phyloP scores from a whole-genome alignment of 2,113 vertebrate genomes.

The Haplochromis burtoni region DNA sequence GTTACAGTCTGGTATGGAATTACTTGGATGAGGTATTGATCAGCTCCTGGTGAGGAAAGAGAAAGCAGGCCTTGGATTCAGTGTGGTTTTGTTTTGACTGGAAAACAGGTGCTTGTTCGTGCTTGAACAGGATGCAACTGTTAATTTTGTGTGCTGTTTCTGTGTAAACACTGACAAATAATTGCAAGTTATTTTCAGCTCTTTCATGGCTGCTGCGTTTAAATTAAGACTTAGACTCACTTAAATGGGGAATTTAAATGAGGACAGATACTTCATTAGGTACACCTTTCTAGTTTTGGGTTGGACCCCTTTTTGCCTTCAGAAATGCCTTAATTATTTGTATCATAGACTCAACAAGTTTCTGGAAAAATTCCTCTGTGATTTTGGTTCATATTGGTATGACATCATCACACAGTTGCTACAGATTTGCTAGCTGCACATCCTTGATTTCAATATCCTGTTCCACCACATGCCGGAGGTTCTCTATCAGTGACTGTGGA shows the following conservation, averaged over 20 bases:
- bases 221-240: neutral
- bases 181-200: neutral
- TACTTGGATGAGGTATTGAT: neutral
- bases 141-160: neutral
- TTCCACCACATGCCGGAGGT: fast-evolving
- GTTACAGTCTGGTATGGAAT: neutral
- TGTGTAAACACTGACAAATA: neutral
- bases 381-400: neutral
- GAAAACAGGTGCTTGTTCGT: neutral
- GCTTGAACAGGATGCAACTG: neutral
- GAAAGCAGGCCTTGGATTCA: fast-evolving
- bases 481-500: neutral
- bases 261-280: neutral
- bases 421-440: neutral
- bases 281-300: neutral
- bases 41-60: neutral
- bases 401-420: neutral
- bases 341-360: neutral
- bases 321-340: neutral
- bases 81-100: neutral
- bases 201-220: neutral
- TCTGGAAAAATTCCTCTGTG: neutral
- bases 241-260: neutral
- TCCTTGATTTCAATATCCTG: fast-evolving
- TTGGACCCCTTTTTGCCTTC: neutral